Evolutionary conservation across 1,140 invertebrate species (phyloP).

Genomic region (Calephelis nemesis): DNA sequence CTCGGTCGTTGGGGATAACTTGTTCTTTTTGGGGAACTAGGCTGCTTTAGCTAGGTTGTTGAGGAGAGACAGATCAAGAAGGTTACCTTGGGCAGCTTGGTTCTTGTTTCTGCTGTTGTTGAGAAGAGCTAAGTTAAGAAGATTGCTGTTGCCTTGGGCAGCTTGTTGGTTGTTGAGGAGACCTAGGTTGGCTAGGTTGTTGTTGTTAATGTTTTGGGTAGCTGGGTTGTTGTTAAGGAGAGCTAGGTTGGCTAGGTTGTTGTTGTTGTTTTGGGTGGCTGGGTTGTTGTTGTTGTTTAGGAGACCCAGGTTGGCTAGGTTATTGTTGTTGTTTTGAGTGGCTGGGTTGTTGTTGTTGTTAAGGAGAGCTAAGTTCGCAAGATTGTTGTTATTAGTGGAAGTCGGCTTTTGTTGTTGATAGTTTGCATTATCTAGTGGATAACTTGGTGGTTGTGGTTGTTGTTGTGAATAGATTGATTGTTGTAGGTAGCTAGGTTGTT

Average conservation of each 20-base stretch:
- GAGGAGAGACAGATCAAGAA: not conserved
- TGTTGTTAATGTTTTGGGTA: conserved; percentile 3
- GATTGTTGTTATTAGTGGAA: not conserved
- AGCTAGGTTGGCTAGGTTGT: not conserved
- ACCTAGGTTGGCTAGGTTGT: not conserved
- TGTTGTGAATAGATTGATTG: not conserved
- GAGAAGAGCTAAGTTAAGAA: not conserved
- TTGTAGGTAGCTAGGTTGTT: not conserved
- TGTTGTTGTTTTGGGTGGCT: conserved; percentile 5
- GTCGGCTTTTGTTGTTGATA: not conserved
- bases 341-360: conserved; percentile 4
- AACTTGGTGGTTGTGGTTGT: too few species aligned
- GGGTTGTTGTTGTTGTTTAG: not conserved
- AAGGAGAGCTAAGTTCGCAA: not conserved
- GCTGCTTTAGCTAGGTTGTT: conserved; percentile 13
- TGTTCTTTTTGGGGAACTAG: not conserved
- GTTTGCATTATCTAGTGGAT: not conserved
- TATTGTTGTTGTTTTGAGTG: not conserved
- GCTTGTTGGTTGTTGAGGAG: not conserved
- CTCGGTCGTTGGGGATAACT: conserved; percentile 19
- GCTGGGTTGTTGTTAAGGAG: not conserved
- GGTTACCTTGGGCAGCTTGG: not conserved
- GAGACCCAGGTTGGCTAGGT: not conserved
- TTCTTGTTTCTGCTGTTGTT: not conserved
- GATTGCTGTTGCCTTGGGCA: conserved; percentile 3